Conservation (phyloP, 2,797 vertebrate genomes). For the Characodon lateralis region DNA sequence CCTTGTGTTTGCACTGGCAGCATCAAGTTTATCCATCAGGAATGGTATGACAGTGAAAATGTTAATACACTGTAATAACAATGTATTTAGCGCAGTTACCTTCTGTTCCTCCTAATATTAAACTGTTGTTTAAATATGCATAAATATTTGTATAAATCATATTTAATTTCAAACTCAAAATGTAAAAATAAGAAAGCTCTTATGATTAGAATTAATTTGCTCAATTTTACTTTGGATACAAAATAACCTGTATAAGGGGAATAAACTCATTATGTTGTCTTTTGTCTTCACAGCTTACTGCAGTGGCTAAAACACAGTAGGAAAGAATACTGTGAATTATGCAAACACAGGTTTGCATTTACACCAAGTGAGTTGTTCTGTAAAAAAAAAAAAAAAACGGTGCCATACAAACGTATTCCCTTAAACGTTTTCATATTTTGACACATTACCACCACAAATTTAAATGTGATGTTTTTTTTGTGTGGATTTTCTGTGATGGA, state of each 20-base stretch:
- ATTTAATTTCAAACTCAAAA: not conserved
- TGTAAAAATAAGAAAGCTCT: not conserved
- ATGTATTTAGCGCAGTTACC: not conserved
- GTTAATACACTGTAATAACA: not conserved
- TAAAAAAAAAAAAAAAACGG: not conserved
- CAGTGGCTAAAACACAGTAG: slow-evolving; percentile 99
- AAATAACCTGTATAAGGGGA: not conserved
- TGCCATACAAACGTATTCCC: not conserved
- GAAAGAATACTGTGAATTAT: slow-evolving; percentile 99
- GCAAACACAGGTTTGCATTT: slow-evolving; percentile 99
- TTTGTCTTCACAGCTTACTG: slow-evolving; percentile 87
- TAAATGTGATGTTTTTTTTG: not conserved
- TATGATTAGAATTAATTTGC: not conserved
- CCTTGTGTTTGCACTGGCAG: slow-evolving; percentile 98
- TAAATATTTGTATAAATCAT: not conserved
- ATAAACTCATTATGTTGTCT: not conserved
- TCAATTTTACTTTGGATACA: not conserved
- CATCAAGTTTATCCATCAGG: slow-evolving; percentile 99
- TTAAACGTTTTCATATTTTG: not conserved
- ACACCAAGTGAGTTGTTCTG: slow-evolving; percentile 91
- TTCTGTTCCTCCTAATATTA: not conserved
- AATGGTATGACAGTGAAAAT: slow-evolving; percentile 85
- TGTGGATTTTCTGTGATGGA: not conserved
- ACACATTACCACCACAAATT: not conserved
- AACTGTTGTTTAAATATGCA: not conserved